These are phyloP conservation scores for Stigmatopora argus DNA, from an alignment of 2,113 vertebrate species.

Conservation along the genomic window DNA sequence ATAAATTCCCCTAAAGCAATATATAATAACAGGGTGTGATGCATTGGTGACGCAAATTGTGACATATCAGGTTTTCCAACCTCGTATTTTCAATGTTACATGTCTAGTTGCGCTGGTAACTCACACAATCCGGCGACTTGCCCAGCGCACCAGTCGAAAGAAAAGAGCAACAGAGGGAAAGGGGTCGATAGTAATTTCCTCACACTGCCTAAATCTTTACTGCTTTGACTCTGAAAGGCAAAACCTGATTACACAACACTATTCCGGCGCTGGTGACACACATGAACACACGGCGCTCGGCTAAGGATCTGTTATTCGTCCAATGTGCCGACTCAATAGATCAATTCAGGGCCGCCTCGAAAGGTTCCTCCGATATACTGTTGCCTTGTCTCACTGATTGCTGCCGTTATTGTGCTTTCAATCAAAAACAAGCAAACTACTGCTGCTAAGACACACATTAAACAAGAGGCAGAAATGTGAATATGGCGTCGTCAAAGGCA, in stretches of 20 bases:
- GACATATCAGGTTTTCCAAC: neutral
- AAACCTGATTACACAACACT: constrained; percentile 27
- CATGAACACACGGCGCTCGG: constrained; percentile 1
- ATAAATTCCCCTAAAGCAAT: constrained; percentile 10
- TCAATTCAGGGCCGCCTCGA: constrained; percentile 27
- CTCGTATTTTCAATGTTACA: neutral
- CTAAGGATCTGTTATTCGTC: neutral
- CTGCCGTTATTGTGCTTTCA: constrained; percentile 29
- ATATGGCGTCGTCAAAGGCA: no score
- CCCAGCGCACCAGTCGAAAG: constrained; percentile 15
- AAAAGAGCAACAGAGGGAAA: constrained; percentile 19
- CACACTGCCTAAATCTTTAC: constrained; percentile 41
- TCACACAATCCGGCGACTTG: constrained; percentile 13
- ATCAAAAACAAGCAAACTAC: constrained; percentile 52
- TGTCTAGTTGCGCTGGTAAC: neutral
- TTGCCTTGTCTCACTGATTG: constrained; percentile 44
- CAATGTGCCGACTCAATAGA: constrained; percentile 16
- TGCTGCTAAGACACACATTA: constrained; percentile 19
- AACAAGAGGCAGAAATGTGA: no score
- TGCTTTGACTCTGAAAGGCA: constrained; percentile 20
- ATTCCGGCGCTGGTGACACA: neutral
- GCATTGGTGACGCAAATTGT: neutral
- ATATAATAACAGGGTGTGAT: constrained; percentile 7
- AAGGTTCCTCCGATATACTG: constrained; percentile 32
- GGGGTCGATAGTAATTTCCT: constrained; percentile 49